Base-by-base conservation (phyloP, 2,888 invertebrate species). In the Galerucella calmariensis region DNA sequence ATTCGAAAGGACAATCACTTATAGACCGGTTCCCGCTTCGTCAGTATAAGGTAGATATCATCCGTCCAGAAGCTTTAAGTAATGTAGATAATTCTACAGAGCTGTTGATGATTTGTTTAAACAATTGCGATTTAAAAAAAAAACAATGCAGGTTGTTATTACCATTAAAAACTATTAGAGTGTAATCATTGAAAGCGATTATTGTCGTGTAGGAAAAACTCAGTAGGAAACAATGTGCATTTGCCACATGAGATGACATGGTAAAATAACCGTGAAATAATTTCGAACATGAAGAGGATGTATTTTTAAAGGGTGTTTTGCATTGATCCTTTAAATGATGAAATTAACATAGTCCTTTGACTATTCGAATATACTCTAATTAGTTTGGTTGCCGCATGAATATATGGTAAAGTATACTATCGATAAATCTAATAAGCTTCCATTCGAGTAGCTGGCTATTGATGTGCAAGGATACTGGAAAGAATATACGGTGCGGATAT, bases 281-380 rank as follows among this genome's bases (percentile, higher is more conserved):
- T 71, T 53, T 53, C 51, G n/a, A 69, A 51, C 11, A 63, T 24
- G 44, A 10, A 46, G 9, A 56, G n/a, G 68, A 58, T 16, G 61
- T 70, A 41, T 69, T 71, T 69, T 70, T 56, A 65, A 71, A 56
- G 35, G 27, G 16, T 44, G 24, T 67, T 71, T 71, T 53, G 8
- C 71, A 56, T 65, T 46, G 74, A 74, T 67, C 66, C 51, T 74
- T 51, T 51, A 10, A 20, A 16, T 16, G 56, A 56, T 16, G 16
- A 74, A 74, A 70, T 58, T 63, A 69, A 66, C 66, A 67, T 53
- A 51, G 35, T 68, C 69, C 75, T 75, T 75, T 75, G 75, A 75
- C 69, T 69, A 41, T 51, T 72, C 75, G 59, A 66, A 69, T 72
- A 67, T 75, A 46, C 35, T 65, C 69, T 75, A 74, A 74, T 74